A percentile compares a stretch with the other conserved stretches of the same genome.
phyloP scores from a whole-genome alignment of 2,797 vertebrate species.

The Microcaecilia unicolor region DNA sequence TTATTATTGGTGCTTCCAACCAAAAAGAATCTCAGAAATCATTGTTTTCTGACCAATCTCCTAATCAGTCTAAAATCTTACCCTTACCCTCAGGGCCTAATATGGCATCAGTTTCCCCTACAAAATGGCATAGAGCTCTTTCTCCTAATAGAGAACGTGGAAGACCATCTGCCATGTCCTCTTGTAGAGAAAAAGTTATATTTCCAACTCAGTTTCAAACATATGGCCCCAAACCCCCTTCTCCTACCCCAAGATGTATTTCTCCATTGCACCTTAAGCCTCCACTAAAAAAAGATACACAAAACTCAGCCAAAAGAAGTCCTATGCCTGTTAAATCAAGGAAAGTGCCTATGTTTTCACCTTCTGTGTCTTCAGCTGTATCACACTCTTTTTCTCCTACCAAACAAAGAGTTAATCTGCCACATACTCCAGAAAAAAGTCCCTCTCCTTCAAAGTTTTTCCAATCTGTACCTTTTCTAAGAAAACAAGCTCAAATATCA shows the following conservation, averaged over 20 bases:
- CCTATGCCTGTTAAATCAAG: slow-evolving; percentile 15
- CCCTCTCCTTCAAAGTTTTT: slow-evolving; percentile 15
- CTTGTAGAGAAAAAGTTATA: slow-evolving; percentile 1
- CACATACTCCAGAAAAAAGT: slow-evolving; percentile 17
- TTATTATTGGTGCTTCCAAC: slow-evolving; percentile 23
- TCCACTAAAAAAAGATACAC: slow-evolving; percentile 16
- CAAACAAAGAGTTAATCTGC: neutral
- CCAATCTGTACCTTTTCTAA: slow-evolving; percentile 11
- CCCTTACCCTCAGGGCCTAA: slow-evolving; percentile 12
- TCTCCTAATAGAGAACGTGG: slow-evolving; percentile 12
- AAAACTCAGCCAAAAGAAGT: neutral
- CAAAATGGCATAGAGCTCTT: neutral
- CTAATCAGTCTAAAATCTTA: neutral
- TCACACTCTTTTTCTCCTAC: slow-evolving; percentile 20
- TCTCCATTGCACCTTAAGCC: neutral
- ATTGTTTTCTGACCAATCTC: slow-evolving; percentile 1
- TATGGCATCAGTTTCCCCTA: slow-evolving; percentile 2
- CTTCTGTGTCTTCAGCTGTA: slow-evolving; percentile 21
- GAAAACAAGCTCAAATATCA: slow-evolving; percentile 6
- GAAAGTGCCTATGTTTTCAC: slow-evolving; percentile 23
- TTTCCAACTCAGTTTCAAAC: slow-evolving; percentile 13
- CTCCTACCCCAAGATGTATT: neutral
- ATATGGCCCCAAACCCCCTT: neutral
- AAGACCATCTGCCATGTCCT: slow-evolving; percentile 1
- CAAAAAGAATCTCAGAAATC: slow-evolving; percentile 18